Evolutionary conservation across 2,888 invertebrate genomes (phyloP).

Genomic region (Dusona sp.): DNA sequence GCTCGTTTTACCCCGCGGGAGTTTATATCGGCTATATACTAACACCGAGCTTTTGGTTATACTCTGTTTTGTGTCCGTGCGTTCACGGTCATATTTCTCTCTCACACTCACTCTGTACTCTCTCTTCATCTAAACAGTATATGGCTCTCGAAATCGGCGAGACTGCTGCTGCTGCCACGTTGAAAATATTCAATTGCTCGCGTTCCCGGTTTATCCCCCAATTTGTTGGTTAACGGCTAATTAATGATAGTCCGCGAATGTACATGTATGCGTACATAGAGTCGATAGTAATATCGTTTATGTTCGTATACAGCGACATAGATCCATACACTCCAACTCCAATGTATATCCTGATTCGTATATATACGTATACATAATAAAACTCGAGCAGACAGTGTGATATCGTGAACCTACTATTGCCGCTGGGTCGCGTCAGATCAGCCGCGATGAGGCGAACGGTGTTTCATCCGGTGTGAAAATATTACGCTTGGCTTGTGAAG

Average conservation of each 20-base stretch:
- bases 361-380: not conserved
- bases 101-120: conserved; percentile 5
- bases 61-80: conserved; percentile 20
- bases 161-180: conserved; percentile 35
- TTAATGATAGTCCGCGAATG: conserved; percentile 69
- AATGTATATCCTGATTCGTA: not conserved
- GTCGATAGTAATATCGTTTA: conserved; percentile 44
- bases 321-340: not conserved
- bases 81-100: conserved; percentile 29
- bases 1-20: conserved; percentile 18
- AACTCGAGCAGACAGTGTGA: conserved; percentile 39
- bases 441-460: conserved; percentile 42
- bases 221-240: conserved; percentile 74
- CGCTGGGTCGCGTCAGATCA: conserved; percentile 20
- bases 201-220: conserved; percentile 70
- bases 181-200: conserved; percentile 73
- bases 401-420: conserved; percentile 40
- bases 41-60: conserved; percentile 32
- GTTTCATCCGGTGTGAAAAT: conserved; percentile 65
- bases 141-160: conserved; percentile 30
- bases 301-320: not conserved
- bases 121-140: conserved; percentile 26
- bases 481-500: conserved; percentile 56
- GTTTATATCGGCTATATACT: conserved; percentile 35
- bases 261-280: conserved; percentile 40